phyloP scores from a whole-genome alignment of 1,140 invertebrate species.

The Heliothis virescens region DNA sequence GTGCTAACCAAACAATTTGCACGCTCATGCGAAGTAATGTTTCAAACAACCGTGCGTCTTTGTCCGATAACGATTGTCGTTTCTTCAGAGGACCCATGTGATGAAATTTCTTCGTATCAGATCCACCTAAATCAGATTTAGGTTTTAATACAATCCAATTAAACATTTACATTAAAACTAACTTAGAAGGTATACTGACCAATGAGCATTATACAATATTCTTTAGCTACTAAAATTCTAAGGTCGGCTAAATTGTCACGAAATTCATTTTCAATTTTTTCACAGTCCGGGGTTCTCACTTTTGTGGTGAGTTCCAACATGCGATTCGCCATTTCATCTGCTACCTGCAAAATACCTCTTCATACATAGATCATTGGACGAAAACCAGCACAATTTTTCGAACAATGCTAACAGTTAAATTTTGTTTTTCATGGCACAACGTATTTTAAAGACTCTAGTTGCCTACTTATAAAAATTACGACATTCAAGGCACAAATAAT shows the following conservation, averaged over 20 bases:
- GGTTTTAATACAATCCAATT: background rate
- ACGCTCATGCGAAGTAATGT: constrained; percentile 86
- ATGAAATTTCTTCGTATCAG: constrained; percentile 85
- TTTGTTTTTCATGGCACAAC: no score
- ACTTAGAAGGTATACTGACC: constrained; percentile 64
- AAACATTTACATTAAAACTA: background rate
- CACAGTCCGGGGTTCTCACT: constrained; percentile 87
- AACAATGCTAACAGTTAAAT: no score
- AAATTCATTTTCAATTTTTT: constrained; percentile 83
- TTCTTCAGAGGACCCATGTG: constrained; percentile 87
- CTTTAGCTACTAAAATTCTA: constrained; percentile 86
- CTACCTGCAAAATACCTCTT: constrained; percentile 71
- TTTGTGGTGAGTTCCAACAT: constrained; percentile 86
- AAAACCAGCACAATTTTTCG: no score
- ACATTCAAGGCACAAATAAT: no score
- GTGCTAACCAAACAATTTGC: constrained; percentile 88
- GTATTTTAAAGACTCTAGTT: no score
- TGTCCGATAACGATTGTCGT: constrained; percentile 86
- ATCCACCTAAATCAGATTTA: constrained; percentile 64
- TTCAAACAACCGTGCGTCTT: constrained; percentile 88
- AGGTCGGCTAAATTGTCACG: constrained; percentile 87
- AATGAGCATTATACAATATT: constrained; percentile 87
- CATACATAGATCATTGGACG: no score
- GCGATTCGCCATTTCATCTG: constrained; percentile 85
- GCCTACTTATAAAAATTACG: no score